These are phyloP conservation scores for Meandrina meandrites DNA, from an alignment of 92 coral and sea anemone species.

Conservation along the genomic window DNA sequence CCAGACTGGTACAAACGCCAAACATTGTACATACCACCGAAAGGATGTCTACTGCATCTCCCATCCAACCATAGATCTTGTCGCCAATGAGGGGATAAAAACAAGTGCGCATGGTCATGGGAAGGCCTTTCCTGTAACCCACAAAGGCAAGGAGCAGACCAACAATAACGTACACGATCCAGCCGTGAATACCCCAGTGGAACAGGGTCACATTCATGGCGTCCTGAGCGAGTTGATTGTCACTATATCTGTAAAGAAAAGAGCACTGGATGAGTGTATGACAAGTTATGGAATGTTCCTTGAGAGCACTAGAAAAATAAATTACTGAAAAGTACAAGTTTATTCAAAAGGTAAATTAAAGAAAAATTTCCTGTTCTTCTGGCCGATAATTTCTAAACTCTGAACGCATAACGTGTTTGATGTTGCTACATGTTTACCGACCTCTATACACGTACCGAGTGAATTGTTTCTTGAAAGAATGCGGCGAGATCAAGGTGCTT, in stretches of 20 bases:
- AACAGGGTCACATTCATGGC: constrained; percentile 88
- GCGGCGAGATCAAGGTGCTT: no score
- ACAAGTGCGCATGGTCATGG: constrained; percentile 93
- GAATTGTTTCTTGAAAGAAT: no score
- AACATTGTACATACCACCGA: constrained; percentile 88
- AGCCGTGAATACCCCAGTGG: constrained; percentile 95
- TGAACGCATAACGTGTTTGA: not conserved
- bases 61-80: constrained; percentile 78
- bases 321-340: not conserved
- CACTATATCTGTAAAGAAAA: constrained; percentile 63
- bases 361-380: not conserved
- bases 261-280: not conserved
- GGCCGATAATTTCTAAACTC: not conserved
- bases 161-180: constrained; percentile 89
- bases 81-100: constrained; percentile 88
- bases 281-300: not conserved
- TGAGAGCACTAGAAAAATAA: no score
- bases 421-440: not conserved
- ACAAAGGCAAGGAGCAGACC: constrained; percentile 87
- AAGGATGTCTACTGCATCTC: constrained; percentile 79
- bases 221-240: constrained; percentile 90
- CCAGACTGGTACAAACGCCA: constrained; percentile 97
- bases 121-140: constrained; percentile 74
- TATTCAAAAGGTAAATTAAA: not conserved
- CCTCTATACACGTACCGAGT: no score